phyloP scores from a whole-genome alignment of 2,888 invertebrate species.

The Eucera pruinosa region DNA sequence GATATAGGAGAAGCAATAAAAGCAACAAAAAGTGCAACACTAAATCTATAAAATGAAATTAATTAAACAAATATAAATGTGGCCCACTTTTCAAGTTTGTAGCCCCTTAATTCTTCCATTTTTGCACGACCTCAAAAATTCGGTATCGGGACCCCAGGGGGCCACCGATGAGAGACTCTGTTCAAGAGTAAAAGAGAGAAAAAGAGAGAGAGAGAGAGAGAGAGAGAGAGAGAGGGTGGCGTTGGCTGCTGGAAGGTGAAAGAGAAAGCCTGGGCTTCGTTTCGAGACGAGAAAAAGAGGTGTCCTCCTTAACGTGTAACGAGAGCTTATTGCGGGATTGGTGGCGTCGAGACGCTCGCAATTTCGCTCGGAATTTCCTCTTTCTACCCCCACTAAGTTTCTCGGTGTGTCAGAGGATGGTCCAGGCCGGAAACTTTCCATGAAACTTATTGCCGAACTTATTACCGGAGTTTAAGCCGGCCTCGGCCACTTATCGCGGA shows the following conservation, averaged over 20 bases:
- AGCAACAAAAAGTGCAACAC: too few relatives aligned
- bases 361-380: slow-evolving; percentile 64
- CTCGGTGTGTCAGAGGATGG: slow-evolving; percentile 11
- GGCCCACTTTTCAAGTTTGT: too few relatives aligned
- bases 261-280: slow-evolving; percentile 30
- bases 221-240: neutral
- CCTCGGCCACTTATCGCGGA: slow-evolving; percentile 75
- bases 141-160: too few relatives aligned
- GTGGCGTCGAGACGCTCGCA: slow-evolving; percentile 63
- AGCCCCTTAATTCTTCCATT: too few relatives aligned
- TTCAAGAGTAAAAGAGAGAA: neutral
- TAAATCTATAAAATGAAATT: too few relatives aligned
- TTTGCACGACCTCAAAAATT: too few relatives aligned
- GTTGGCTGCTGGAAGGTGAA: neutral
- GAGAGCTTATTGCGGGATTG: slow-evolving; percentile 70
- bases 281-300: slow-evolving; percentile 38
- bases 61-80: too few relatives aligned
- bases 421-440: slow-evolving; percentile 69
- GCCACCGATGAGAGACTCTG: too few relatives aligned
- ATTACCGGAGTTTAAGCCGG: slow-evolving; percentile 78
- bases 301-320: slow-evolving; percentile 64
- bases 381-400: slow-evolving; percentile 12
- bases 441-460: slow-evolving; percentile 79
- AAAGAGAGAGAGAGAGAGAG: neutral
- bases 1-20: too few relatives aligned